These are phyloP conservation scores for Enteromius afrohamiltoni DNA, from an alignment of 2,797 vertebrate genomes.

Conservation along the genomic window DNA sequence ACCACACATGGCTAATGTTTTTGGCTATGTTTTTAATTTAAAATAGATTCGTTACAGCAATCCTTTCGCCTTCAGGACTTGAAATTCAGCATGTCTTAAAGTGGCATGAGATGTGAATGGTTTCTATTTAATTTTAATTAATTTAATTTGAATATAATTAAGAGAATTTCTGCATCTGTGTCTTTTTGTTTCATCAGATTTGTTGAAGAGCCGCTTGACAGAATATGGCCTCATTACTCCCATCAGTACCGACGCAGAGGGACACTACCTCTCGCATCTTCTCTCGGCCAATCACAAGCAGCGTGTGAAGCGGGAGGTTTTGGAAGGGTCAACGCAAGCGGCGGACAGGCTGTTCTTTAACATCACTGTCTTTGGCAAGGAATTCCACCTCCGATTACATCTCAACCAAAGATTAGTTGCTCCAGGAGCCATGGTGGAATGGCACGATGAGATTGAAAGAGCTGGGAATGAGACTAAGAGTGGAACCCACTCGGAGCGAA, in stretches of 20 bases:
- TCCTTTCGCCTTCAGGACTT: not conserved
- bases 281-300: conserved; percentile 88
- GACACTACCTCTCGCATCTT: conserved; percentile 88
- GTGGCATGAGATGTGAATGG: not conserved
- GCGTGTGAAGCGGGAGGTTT: conserved; percentile 81
- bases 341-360: conserved; percentile 87
- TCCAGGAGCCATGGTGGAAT: conserved; percentile 89
- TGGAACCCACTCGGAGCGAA: conserved; percentile 64
- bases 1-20: conserved; percentile 61
- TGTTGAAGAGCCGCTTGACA: conserved; percentile 74
- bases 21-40: not conserved
- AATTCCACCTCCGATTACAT: conserved; percentile 90
- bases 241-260: conserved; percentile 87
- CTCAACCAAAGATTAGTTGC: conserved; percentile 87
- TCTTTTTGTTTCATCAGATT: conserved; percentile 69
- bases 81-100: not conserved
- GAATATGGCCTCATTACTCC: conserved; percentile 91
- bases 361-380: conserved; percentile 89
- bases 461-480: conserved; percentile 66
- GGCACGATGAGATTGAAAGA: conserved; percentile 80
- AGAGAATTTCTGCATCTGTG: not conserved
- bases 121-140: not conserved
- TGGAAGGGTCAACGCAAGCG: conserved; percentile 61
- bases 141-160: not conserved
- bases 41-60: not conserved